phyloP scores from a whole-genome alignment of 1,140 invertebrate species.

The Atta texana region DNA sequence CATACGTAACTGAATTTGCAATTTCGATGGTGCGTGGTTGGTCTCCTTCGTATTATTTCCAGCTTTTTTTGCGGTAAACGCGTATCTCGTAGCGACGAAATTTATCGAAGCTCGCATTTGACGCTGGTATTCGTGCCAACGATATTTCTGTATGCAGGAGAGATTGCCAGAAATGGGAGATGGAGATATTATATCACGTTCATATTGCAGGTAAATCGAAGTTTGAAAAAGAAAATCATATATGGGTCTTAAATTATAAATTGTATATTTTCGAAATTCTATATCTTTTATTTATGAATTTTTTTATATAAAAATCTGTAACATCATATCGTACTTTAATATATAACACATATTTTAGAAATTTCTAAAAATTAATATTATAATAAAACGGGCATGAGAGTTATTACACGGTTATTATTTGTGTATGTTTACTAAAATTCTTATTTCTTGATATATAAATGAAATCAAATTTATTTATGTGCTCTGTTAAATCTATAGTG shows the following conservation, averaged over 20 bases:
- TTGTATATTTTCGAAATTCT: not conserved
- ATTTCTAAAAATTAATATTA: too few species aligned
- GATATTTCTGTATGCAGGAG: not conserved
- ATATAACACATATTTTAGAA: not conserved
- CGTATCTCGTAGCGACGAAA: slow-evolving; percentile 13
- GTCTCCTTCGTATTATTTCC: slow-evolving; percentile 29
- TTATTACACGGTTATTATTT: too few species aligned
- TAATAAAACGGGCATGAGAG: too few species aligned
- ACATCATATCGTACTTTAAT: not conserved
- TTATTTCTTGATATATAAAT: too few species aligned
- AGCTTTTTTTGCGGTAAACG: slow-evolving; percentile 44
- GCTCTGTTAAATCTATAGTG: too few species aligned
- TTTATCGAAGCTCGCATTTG: slow-evolving; percentile 38
- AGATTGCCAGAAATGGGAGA: slow-evolving; percentile 21
- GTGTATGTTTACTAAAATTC: too few species aligned
- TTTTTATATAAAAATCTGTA: not conserved
- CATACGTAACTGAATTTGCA: slow-evolving; percentile 40
- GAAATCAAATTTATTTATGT: too few species aligned
- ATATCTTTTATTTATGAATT: not conserved
- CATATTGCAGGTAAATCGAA: not conserved
- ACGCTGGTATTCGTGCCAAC: not conserved
- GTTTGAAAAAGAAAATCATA: not conserved
- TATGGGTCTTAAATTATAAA: not conserved
- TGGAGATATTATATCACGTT: slow-evolving; percentile 5
- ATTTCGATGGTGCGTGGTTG: slow-evolving; percentile 8